Base-by-base conservation (phyloP, 2,113 vertebrate genomes). In the Natator depressus region DNA sequence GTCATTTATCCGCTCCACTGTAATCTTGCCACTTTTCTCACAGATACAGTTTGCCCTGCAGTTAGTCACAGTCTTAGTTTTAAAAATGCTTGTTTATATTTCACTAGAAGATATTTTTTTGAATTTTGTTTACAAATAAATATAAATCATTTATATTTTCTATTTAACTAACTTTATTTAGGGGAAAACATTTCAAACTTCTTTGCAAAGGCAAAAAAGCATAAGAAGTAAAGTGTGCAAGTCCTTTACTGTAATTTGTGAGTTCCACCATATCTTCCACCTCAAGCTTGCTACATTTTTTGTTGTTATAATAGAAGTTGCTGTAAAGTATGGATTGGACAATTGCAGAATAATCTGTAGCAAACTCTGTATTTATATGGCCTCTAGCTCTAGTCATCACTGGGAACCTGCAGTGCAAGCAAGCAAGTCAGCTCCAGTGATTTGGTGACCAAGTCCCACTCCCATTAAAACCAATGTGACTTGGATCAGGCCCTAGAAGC, bases 251-350 rank as follows among this genome's bases (percentile, higher is more conserved):
- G 80, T 55, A 38, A 69, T 46, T n/a, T 76, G 75, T 38, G 50
- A 59, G 25, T 14, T 12, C n/a, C 12, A 17, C 22, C 2, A 14
- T 47, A 69, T 84, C n/a, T 89, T 31, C 25, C 17, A 8, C 54
- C 80, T 35, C 50, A 1, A 3, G 0, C 35, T 88, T 55, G 72
- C 38, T 24, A n/a, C 29, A 0, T 35, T 27, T 31, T 31, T 49
- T 4, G 85, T 27, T 89, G 38, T 79, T 54, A 1, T 35, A 85
- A 1, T 51, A 88, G 11, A 54, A 62, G 65, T 80, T 4, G 11
- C 27, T 1, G 65, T 75, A 49, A 11, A 2, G 47, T 42, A 76
- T 0, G 49, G 46, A 53, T 9, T 27, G 0, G 86, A 53, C 16
- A 65, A 65, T 17, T 65, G 31, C 62, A n/a, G 62, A 38, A 22